Evolutionary conservation across 1,140 invertebrate species (phyloP).

Genomic region (Neodiprion pinetum): DNA sequence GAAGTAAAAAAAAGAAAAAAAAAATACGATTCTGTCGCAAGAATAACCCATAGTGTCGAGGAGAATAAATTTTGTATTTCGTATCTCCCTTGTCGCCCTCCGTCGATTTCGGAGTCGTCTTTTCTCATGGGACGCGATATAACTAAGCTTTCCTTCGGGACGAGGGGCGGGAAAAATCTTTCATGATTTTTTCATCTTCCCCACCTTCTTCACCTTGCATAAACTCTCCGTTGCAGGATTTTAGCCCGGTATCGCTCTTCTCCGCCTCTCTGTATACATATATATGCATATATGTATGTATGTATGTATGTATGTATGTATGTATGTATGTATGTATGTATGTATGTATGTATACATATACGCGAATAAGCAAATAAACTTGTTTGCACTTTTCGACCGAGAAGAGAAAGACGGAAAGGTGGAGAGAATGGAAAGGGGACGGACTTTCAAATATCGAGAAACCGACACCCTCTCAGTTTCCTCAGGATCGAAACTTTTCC

Average conservation of each 20-base stretch:
- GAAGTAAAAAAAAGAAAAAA: neutral
- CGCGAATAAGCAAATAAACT: neutral
- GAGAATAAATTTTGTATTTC: conserved; percentile 9
- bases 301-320: no score
- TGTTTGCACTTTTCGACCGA: neutral
- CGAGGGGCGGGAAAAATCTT: neutral
- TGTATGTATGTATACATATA: no score
- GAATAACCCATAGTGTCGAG: neutral
- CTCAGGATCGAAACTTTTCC: neutral
- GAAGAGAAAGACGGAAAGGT: no score
- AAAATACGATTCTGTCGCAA: neutral
- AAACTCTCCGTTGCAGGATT: neutral
- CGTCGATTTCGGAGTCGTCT: neutral
- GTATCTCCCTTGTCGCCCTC: neutral
- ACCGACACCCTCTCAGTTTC: neutral
- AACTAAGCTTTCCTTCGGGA: conserved; percentile 15
- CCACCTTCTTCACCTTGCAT: neutral
- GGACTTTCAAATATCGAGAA: neutral
- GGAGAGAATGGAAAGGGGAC: neutral
- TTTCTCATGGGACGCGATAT: neutral
- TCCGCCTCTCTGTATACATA: neutral
- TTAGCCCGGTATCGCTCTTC: neutral
- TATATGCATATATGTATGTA: no score
- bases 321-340: neutral
- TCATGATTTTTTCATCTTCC: neutral